phyloP scores from a whole-genome alignment of 2,113 vertebrate genomes.

The Merops nubicus region DNA sequence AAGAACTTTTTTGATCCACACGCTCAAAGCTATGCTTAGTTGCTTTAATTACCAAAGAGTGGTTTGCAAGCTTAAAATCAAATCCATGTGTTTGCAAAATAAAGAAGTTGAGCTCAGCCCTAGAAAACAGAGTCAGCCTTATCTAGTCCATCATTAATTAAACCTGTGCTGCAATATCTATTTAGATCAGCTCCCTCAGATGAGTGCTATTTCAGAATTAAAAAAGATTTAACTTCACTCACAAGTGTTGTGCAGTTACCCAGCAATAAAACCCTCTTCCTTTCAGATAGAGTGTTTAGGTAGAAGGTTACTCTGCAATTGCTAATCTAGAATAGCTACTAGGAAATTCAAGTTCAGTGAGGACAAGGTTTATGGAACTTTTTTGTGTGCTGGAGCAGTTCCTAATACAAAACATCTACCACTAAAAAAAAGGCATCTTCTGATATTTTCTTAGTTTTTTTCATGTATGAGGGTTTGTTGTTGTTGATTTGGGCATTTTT shows the following conservation, averaged over 20 bases:
- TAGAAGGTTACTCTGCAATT: neutral
- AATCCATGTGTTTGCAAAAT: neutral
- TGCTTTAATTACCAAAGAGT: neutral
- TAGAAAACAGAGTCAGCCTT: neutral
- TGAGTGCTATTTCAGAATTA: neutral
- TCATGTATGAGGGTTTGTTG: neutral
- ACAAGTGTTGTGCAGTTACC: neutral
- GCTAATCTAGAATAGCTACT: neutral
- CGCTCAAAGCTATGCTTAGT: neutral
- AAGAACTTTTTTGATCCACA: neutral
- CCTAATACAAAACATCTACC: neutral
- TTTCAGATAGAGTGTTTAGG: neutral
- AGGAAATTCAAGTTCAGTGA: neutral
- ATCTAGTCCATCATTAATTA: neutral
- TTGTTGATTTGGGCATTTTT: neutral
- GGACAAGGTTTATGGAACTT: neutral
- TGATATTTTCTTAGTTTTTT: neutral
- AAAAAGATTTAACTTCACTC: neutral
- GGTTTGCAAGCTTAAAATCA: neutral
- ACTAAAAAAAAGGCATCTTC: neutral
- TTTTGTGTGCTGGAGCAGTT: neutral
- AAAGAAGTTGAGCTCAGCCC: neutral
- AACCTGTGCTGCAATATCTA: neutral
- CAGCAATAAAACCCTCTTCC: neutral
- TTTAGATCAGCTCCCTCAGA: neutral